Percentiles rank a stretch among this genome's conserved stretches.
These are phyloP conservation scores for Tympanoctomys barrerae DNA, from an alignment of 2,797 vertebrate species.

Conservation along the genomic window DNA sequence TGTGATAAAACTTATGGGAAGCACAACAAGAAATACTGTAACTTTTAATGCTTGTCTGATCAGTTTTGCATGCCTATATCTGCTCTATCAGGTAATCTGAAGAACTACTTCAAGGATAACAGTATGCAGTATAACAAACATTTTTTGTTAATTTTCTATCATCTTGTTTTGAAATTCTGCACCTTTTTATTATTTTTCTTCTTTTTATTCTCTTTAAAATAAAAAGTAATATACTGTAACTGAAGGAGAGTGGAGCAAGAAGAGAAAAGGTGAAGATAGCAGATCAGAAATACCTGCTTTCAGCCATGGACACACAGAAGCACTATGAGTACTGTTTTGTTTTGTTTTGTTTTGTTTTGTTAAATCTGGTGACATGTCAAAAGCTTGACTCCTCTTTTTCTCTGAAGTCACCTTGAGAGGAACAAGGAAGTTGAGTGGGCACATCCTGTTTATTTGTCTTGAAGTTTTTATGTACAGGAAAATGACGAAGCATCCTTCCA, in stretches of 20 bases:
- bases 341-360: not conserved
- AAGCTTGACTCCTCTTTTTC: slow-evolving; percentile 25
- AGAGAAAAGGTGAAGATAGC: not conserved
- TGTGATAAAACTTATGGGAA: not conserved
- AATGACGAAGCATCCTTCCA: not conserved
- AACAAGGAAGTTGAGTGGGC: slow-evolving; percentile 33
- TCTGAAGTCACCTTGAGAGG: slow-evolving; percentile 41
- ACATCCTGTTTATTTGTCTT: slow-evolving; percentile 51
- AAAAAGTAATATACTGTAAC: not conserved
- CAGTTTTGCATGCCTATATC: too few relatives aligned
- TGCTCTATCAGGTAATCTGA: too few relatives aligned
- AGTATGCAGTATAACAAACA: too few relatives aligned
- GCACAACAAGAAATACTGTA: not conserved
- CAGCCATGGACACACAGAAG: not conserved
- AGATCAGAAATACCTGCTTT: not conserved
- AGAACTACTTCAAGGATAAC: too few relatives aligned
- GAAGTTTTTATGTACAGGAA: not conserved
- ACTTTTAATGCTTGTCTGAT: not conserved
- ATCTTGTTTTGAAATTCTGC: too few relatives aligned
- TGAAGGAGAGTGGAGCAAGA: not conserved
- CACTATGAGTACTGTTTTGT: not conserved
- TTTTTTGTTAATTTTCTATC: too few relatives aligned
- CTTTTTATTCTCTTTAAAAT: too few relatives aligned
- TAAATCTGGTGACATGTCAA: not conserved
- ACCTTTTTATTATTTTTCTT: too few relatives aligned